Conservation (phyloP, 1,140 invertebrate species). For the Andrena cerasifolii region DNA sequence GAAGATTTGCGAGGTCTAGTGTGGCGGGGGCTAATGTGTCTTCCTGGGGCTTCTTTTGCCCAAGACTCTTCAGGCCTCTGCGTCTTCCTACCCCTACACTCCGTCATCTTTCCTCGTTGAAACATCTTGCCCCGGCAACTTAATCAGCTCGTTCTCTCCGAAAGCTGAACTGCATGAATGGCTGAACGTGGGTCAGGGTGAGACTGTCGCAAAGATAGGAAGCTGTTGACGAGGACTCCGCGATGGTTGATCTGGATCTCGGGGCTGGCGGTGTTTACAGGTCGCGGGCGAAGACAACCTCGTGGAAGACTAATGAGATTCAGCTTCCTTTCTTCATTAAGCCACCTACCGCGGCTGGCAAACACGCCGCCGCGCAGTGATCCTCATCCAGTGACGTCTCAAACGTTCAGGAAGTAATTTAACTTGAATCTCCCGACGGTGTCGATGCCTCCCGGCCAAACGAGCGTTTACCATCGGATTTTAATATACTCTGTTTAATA, state of each 20-base stretch:
- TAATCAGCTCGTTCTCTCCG: no score
- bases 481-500: slow-evolving; percentile 40
- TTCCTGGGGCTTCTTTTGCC: no score
- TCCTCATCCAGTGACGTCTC: slow-evolving; percentile 43
- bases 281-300: slow-evolving; percentile 34
- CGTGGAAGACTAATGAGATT: slow-evolving; percentile 63
- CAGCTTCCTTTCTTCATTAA: slow-evolving; percentile 65
- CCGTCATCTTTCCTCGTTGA: no score
- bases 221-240: slow-evolving; percentile 18
- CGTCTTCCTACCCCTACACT: no score
- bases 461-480: slow-evolving; percentile 28
- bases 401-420: slow-evolving; percentile 37
- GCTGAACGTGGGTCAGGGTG: neutral
- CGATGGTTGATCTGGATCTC: no score
- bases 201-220: slow-evolving; percentile 4
- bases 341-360: slow-evolving; percentile 38
- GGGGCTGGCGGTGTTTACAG: slow-evolving; percentile 37
- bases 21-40: no score
- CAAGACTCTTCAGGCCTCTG: no score
- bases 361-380: slow-evolving; percentile 35
- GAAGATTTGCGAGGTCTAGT: no score
- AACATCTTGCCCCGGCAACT: no score
- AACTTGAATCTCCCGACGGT: slow-evolving; percentile 22
- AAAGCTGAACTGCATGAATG: no score
- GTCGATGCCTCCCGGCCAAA: slow-evolving; percentile 28